A percentile compares a stretch with the other conserved stretches of the same genome.
Conservation (phyloP, 2,113 vertebrate species). For the Scophthalmus maximus region DNA sequence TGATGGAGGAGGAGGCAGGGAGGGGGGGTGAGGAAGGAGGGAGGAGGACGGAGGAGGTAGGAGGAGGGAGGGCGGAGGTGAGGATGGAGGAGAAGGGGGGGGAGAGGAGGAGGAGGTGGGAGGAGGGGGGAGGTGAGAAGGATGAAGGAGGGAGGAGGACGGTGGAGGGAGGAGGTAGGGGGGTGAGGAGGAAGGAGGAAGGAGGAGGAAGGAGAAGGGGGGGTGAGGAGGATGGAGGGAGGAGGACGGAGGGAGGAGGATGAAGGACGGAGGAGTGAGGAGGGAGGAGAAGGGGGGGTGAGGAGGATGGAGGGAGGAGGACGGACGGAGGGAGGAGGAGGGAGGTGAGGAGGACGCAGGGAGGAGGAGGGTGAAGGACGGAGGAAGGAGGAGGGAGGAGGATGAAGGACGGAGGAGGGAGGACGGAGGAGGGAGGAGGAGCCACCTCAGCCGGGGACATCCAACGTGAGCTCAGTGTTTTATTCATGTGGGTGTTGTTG, state of each 20-base stretch:
- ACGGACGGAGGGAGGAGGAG: too few relatives aligned
- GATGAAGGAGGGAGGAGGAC: background rate
- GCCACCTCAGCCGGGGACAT: too few relatives aligned
- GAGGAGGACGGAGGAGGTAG: too few relatives aligned
- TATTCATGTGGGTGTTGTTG: background rate
- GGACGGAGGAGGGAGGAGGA: background rate
- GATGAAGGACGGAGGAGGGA: constrained; percentile 3
- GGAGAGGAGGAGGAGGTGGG: too few relatives aligned
- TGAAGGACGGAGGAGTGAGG: constrained; percentile 81
- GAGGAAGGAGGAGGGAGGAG: fast-evolving
- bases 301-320: too few relatives aligned
- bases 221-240: constrained; percentile 26
- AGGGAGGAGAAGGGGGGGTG: background rate
- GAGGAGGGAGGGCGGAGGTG: constrained; percentile 82
- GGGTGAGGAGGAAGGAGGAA: constrained; percentile 81
- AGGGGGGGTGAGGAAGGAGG: constrained; percentile 84
- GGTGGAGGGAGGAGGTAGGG: constrained; percentile 32
- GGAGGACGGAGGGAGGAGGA: too few relatives aligned
- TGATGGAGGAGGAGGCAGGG: fast-evolving
- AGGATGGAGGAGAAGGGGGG: constrained; percentile 5
- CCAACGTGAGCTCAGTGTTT: background rate
- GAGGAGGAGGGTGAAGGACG: too few relatives aligned
- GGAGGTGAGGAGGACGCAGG: constrained; percentile 89
- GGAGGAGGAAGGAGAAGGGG: fast-evolving
- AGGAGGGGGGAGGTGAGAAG: constrained; percentile 86